Percentiles rank a stretch among this genome's conserved stretches.
phyloP scores from a whole-genome alignment of 1,140 invertebrate species.

The Drosophila virilis region DNA sequence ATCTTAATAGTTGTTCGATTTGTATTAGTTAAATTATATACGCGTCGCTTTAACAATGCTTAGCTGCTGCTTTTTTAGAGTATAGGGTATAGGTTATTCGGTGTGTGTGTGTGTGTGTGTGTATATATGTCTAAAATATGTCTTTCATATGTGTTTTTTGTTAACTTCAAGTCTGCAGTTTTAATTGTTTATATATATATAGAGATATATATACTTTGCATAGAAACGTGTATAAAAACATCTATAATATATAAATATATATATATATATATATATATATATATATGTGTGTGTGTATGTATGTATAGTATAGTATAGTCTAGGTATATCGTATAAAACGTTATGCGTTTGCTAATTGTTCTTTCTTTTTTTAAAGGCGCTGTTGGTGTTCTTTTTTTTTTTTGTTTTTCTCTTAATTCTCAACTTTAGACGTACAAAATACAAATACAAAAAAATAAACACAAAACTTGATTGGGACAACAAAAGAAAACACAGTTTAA shows the following conservation, averaged over 20 bases:
- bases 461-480: slow-evolving; percentile 51
- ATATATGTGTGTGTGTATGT: slow-evolving; percentile 9
- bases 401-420: slow-evolving; percentile 12
- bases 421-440: background rate
- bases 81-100: background rate
- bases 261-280: slow-evolving; percentile 45
- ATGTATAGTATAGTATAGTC: slow-evolving; percentile 40
- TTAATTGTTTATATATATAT: slow-evolving; percentile 20
- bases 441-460: slow-evolving; percentile 37
- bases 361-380: slow-evolving; percentile 60
- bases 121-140: slow-evolving; percentile 53
- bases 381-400: slow-evolving; percentile 66
- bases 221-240: slow-evolving; percentile 40
- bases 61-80: background rate
- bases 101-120: slow-evolving; percentile 32
- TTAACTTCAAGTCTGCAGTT: slow-evolving; percentile 59
- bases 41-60: slow-evolving; percentile 10
- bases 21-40: slow-evolving; percentile 6
- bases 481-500: slow-evolving; percentile 39
- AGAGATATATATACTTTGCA: slow-evolving; percentile 4
- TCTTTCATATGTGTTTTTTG: slow-evolving; percentile 37
- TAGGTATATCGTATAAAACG: slow-evolving; percentile 48
- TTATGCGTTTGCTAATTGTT: slow-evolving; percentile 54
- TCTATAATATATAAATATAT: slow-evolving; percentile 27
- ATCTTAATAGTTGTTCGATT: slow-evolving; percentile 41